Evolutionary conservation across 2,797 vertebrate genomes (phyloP).

Genomic region (Peromyscus aztecus): DNA sequence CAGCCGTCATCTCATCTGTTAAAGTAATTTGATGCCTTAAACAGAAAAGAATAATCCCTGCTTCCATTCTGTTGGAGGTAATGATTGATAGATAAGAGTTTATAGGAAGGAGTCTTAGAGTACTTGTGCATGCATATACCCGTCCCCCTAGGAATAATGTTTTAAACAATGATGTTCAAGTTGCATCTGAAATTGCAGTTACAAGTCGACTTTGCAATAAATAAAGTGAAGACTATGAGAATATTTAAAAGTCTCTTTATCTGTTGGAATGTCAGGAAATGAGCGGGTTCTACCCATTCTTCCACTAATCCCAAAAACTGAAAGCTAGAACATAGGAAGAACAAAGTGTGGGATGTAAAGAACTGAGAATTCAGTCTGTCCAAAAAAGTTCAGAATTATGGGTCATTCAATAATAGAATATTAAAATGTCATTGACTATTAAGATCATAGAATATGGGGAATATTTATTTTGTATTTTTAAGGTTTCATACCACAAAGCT

Average conservation of each 20-base stretch:
- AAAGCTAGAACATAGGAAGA: not conserved
- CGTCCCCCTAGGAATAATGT: not conserved
- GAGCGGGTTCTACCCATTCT: not conserved
- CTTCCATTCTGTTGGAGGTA: constrained; percentile 45
- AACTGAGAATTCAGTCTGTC: not conserved
- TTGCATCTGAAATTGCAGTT: not conserved
- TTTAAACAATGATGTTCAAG: not conserved
- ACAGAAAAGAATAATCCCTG: not conserved
- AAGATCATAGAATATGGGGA: not conserved
- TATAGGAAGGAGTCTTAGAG: not conserved
- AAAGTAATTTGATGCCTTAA: not conserved
- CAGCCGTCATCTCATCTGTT: constrained; percentile 16
- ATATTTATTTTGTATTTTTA: constrained; percentile 38
- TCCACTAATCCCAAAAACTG: not conserved
- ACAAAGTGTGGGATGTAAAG: not conserved
- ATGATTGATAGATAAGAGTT: not conserved
- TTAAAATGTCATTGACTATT: not conserved
- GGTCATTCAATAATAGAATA: not conserved
- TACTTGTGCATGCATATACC: not conserved
- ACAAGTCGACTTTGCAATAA: not conserved
- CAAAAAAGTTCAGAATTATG: not conserved
- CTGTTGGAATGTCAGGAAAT: not conserved
- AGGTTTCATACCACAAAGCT: not conserved
- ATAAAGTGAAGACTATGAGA: not conserved
- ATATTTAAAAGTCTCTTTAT: not conserved